Conservation (phyloP, 2,113 vertebrate species). For the Myrmecobius fasciatus region DNA sequence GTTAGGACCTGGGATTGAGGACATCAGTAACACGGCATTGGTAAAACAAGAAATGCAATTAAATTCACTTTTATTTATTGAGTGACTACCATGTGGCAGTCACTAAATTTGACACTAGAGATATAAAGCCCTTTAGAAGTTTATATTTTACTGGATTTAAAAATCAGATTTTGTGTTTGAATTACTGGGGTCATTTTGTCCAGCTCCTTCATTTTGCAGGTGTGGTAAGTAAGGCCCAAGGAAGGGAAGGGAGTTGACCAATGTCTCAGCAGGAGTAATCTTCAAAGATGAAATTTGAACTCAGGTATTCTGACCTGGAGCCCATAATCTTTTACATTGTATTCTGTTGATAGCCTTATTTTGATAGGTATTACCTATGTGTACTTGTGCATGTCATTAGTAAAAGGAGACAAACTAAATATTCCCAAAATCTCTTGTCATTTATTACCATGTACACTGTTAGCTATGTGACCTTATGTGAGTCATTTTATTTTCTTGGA, state of each 20-base stretch:
- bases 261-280: background rate
- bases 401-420: background rate
- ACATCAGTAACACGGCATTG: background rate
- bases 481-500: background rate
- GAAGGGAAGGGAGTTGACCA: background rate
- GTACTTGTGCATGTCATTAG: background rate
- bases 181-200: background rate
- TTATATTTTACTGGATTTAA: background rate
- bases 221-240: background rate
- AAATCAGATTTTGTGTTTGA: background rate
- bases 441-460: background rate
- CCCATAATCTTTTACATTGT: background rate
- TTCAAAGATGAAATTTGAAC: background rate
- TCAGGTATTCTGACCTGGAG: background rate
- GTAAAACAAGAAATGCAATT: background rate
- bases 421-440: background rate
- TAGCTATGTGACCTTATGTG: background rate
- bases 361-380: background rate
- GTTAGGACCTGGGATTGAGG: background rate
- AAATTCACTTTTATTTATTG: background rate
- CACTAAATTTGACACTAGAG: background rate
- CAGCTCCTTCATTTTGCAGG: background rate
- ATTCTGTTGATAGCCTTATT: background rate
- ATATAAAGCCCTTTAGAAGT: background rate
- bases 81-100: background rate